Evolutionary conservation across 2,888 invertebrate species (phyloP), one percentile per base, ranked within the genome.

Genomic region (Trissolcus brochymenae): DNA sequence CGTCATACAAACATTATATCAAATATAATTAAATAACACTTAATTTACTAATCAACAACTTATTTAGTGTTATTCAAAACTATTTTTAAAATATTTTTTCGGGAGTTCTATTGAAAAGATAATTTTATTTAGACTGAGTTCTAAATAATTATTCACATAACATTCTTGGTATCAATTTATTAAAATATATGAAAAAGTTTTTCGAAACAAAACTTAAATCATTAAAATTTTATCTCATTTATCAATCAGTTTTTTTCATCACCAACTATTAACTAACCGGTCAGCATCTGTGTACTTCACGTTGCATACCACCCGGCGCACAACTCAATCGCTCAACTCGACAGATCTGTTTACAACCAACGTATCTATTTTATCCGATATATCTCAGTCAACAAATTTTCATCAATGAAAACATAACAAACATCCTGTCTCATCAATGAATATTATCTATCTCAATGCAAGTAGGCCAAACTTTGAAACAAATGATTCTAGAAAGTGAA

Each of bases 281-380:
- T 49, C 17, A 54, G 11, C 73, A 54, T 4, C 6, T 13, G 35
- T 55, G 73, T 57, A 35, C 61, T 55, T 66, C 60, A 55, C 14
- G 66, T 74, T 67, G 67, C 74, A 57, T 74, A 25, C 62, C 16
- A 67, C 25, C 74, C 61, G 74, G 74, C 74, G 61, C 50, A 56
- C 19, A 17, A 43, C 56, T 53, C 66, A 62, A 74, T 61, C 67
- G 13, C n/a, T 51, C 57, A 72, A 65, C 11, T 60, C 46, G 43
- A 14, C 51, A 74, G 56, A 66, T 66, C 55, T 66, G 14, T 51
- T 74, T 74, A 67, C 55, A 43, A 55, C 6, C 21, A 60, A 16
- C 29, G 29, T 14, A 43, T 19, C 50, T 46, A 66, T 66, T 65
- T 73, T 73, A 64, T 59, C 71, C 25, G 21, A 35, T 11, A 9